These are phyloP conservation scores for Periplaneta americana DNA, from an alignment of 1,140 invertebrate genomes.

Conservation along the genomic window DNA sequence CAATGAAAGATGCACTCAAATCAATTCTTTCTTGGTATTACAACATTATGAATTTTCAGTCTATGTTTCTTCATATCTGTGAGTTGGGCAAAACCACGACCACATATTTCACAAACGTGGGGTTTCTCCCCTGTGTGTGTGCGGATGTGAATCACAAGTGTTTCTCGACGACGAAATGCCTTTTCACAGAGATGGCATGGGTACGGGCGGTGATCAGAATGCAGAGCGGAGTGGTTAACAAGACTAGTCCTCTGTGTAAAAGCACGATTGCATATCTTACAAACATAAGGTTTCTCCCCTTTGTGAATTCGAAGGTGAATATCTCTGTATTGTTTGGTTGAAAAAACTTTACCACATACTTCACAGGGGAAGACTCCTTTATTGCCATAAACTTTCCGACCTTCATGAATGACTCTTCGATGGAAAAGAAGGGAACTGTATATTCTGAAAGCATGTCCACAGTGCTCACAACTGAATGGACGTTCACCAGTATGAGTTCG, in stretches of 20 bases:
- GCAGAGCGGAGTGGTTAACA: slow-evolving; percentile 43
- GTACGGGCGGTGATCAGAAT: slow-evolving; percentile 50
- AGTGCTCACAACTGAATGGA: slow-evolving; percentile 60
- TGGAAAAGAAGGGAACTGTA: slow-evolving; percentile 44
- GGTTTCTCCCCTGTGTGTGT: slow-evolving; percentile 62
- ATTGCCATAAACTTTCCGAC: slow-evolving; percentile 55
- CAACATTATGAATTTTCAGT: slow-evolving; percentile 8
- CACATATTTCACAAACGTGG: slow-evolving; percentile 55
- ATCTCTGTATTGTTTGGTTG: slow-evolving; percentile 42
- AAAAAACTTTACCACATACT: slow-evolving; percentile 45
- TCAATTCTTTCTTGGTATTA: background rate
- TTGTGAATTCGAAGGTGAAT: slow-evolving; percentile 55
- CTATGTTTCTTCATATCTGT: slow-evolving; percentile 7
- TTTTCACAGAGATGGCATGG: slow-evolving; percentile 57
- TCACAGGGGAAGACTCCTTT: slow-evolving; percentile 51
- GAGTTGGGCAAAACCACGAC: slow-evolving; percentile 39
- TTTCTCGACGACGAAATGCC: slow-evolving; percentile 50
- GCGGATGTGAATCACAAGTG: slow-evolving; percentile 49
- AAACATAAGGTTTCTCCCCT: slow-evolving; percentile 52
- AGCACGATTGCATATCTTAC: slow-evolving; percentile 48
- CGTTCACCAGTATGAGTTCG: slow-evolving; percentile 51
- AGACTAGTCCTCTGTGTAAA: slow-evolving; percentile 51
- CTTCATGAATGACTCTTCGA: slow-evolving; percentile 51
- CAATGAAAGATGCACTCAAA: background rate
- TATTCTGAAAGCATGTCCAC: slow-evolving; percentile 54